Conservation (phyloP, 2,797 vertebrate genomes). For the Poecilia picta region DNA sequence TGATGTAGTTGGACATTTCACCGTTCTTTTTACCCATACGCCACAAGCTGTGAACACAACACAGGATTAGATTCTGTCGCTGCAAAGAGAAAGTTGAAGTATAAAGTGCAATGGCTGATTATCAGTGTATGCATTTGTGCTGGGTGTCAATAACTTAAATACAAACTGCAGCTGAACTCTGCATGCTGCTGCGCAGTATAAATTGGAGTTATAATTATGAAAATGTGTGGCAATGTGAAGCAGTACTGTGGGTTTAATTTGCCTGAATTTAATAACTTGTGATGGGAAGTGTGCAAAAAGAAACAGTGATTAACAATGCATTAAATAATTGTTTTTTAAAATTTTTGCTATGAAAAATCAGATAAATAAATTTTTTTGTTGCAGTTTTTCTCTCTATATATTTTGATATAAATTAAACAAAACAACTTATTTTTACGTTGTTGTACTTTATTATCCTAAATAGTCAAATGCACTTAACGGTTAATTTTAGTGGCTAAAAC, state of each 20-base stretch:
- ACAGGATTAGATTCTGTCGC: slow-evolving; percentile 65
- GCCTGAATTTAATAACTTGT: slow-evolving; percentile 4
- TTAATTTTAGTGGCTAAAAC: background rate
- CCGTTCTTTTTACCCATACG: slow-evolving; percentile 85
- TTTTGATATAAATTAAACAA: background rate
- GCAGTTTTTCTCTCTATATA: background rate
- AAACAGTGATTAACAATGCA: background rate
- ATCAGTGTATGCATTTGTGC: slow-evolving; percentile 32
- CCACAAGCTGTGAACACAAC: slow-evolving; percentile 83
- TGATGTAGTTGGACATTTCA: slow-evolving; percentile 85
- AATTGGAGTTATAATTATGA: slow-evolving; percentile 20
- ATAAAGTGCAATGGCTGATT: slow-evolving; percentile 28
- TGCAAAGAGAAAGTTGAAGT: slow-evolving; percentile 40
- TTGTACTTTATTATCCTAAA: background rate
- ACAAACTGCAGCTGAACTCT: slow-evolving; percentile 70
- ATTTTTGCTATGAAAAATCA: background rate
- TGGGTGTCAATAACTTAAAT: slow-evolving; percentile 40
- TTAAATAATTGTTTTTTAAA: background rate
- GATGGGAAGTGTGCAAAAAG: background rate
- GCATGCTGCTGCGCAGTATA: slow-evolving; percentile 14
- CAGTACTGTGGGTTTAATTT: slow-evolving; percentile 1
- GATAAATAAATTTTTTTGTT: background rate
- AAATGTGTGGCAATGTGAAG: slow-evolving; percentile 31
- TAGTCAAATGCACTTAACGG: background rate
- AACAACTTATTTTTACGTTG: background rate